Base-by-base conservation (phyloP, 2,888 invertebrate genomes). In the Corythucha ciliata region DNA sequence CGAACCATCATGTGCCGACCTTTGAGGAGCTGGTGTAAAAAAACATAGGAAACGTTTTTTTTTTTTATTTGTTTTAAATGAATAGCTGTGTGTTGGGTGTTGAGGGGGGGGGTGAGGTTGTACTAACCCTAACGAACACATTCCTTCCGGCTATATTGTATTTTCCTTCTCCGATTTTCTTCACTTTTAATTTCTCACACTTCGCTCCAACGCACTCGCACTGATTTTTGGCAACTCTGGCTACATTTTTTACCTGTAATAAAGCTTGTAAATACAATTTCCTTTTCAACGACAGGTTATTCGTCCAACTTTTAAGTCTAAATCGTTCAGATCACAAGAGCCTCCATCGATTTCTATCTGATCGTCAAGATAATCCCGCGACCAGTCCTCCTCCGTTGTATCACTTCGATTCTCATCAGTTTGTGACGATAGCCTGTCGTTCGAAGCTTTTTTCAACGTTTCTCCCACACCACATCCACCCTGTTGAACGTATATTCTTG, bases 1-100 rank as follows among this genome's bases (percentile, higher is more conserved):
- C 92, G 79, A 52, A 92, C 91, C 91, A 92, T 91, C 79, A 90
- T 90, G 74, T 91, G 91, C n/a, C 83, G 79, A 45, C 86, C 89
- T 69, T 89, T 88, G 66, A 90, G 74, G 65, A 89, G 69, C 89
- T 90, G 75, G 4, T 70, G 72, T 62, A 58, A 65, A 61, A 55
- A 49, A 25, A 27, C 33, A 33, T 33, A 14, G 45, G 29, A 44
- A 45, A 18, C 16, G 14, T 49, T 51, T 33, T 20, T n/a, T 36
- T 52, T 27, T 34, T 51, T 49, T 5, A 10, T 26, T n/a, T n/a
- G n/a, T n/a, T n/a, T n/a, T n/a, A n/a, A n/a, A n/a, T n/a, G n/a
- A n/a, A n/a, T n/a, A n/a, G n/a, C n/a, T n/a, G n/a, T n/a, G n/a
- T n/a, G n/a, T n/a, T n/a, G n/a, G n/a, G n/a, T n/a, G n/a, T n/a